These are phyloP conservation scores for Stegophylla sp. DNA, from an alignment of 2,888 invertebrate genomes.

Conservation along the genomic window DNA sequence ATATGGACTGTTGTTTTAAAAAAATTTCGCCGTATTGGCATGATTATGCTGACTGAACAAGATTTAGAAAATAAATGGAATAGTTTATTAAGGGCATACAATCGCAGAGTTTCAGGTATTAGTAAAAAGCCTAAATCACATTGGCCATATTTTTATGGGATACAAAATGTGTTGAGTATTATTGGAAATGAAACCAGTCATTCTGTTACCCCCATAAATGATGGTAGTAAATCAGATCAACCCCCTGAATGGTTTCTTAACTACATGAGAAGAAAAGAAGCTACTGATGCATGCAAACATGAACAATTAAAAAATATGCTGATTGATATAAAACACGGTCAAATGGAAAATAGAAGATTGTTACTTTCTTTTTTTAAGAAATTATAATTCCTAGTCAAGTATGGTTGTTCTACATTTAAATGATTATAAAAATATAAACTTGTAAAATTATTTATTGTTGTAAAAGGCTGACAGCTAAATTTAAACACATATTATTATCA, in stretches of 20 bases:
- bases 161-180: constrained; percentile 33
- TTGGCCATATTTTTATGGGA: constrained; percentile 47
- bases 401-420: not conserved
- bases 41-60: constrained; percentile 58
- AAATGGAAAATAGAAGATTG: constrained; percentile 51
- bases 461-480: constrained; percentile 41
- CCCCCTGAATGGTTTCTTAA: constrained; percentile 53
- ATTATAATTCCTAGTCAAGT: constrained; percentile 37
- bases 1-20: constrained; percentile 57
- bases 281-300: constrained; percentile 39
- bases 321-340: constrained; percentile 41
- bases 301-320: constrained; percentile 44
- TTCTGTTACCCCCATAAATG: not conserved
- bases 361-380: constrained; percentile 50
- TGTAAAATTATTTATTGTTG: constrained; percentile 15
- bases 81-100: constrained; percentile 59
- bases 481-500: not conserved
- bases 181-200: constrained; percentile 33
- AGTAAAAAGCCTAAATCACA: constrained; percentile 32
- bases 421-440: constrained; percentile 4
- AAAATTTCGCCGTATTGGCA: constrained; percentile 55
- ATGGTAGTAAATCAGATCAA: constrained; percentile 32
- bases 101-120: constrained; percentile 39
- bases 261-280: constrained; percentile 53
- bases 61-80: constrained; percentile 60